phyloP scores from a whole-genome alignment of 2,888 invertebrate genomes.

The Eustalomyia histrio region DNA sequence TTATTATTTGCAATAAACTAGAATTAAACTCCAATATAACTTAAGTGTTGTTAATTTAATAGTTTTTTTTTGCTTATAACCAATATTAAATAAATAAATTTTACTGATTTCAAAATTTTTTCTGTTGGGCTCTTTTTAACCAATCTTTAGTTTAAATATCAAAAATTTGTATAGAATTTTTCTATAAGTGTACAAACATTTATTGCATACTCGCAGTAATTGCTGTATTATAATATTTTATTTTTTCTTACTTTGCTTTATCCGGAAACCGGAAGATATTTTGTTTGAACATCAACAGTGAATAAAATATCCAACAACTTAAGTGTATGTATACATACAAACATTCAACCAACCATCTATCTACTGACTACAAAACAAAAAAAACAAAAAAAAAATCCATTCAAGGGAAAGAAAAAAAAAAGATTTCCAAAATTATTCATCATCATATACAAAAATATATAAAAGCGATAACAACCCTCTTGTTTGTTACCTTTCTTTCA shows the following conservation, averaged over 20 bases:
- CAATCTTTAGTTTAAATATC: too few relatives aligned
- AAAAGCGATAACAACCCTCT: conserved; percentile 51
- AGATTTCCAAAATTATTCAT: conserved; percentile 39
- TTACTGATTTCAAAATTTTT: too few relatives aligned
- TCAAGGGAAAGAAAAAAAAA: conserved; percentile 37
- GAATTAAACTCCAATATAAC: too few relatives aligned
- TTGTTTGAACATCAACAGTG: conserved; percentile 64
- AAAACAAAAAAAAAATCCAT: conserved; percentile 45
- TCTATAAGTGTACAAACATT: background rate
- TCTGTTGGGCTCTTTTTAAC: too few relatives aligned
- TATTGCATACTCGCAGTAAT: conserved; percentile 49
- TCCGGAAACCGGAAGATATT: conserved; percentile 65
- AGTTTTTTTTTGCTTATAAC: too few relatives aligned
- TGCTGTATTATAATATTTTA: conserved; percentile 1
- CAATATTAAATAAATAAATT: too few relatives aligned
- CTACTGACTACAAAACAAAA: conserved; percentile 2
- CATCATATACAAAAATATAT: conserved; percentile 32
- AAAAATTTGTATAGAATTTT: too few relatives aligned
- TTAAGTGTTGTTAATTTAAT: too few relatives aligned
- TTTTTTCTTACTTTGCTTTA: conserved; percentile 46
- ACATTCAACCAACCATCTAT: conserved; percentile 11
- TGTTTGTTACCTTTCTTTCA: conserved; percentile 21
- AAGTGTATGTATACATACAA: conserved; percentile 31
- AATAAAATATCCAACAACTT: conserved; percentile 40
- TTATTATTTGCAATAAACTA: too few relatives aligned